These are phyloP conservation scores for Pedionomus torquatus DNA, from an alignment of 2,113 vertebrate genomes.

Conservation along the genomic window DNA sequence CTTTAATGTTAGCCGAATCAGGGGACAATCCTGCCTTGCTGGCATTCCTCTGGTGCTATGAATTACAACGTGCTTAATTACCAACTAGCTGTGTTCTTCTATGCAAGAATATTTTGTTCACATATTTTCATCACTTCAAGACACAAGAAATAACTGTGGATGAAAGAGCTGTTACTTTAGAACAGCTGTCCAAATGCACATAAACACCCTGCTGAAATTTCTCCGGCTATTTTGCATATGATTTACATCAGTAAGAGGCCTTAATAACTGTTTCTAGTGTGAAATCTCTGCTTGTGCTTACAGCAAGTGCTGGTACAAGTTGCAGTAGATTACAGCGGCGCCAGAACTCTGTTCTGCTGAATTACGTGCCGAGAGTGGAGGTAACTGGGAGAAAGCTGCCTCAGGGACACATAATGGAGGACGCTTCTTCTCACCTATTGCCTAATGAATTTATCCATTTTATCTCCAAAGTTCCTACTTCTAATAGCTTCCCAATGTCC, in stretches of 20 bases:
- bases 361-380: not conserved
- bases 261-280: not conserved
- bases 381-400: not conserved
- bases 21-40: not conserved
- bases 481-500: not conserved
- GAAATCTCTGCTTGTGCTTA: not conserved
- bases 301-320: not conserved
- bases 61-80: not conserved
- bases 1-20: not conserved
- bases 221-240: not conserved
- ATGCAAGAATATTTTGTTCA: conserved; percentile 45
- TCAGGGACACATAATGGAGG: not conserved
- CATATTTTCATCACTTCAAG: not conserved
- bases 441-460: not conserved
- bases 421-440: not conserved
- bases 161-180: conserved; percentile 21
- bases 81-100: not conserved
- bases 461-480: not conserved
- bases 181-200: conserved; percentile 12
- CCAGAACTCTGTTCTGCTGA: not conserved
- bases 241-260: conserved; percentile 26
- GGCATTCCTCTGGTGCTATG: not conserved
- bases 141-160: not conserved
- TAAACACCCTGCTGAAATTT: conserved; percentile 18
- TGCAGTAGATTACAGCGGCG: not conserved